A percentile compares a stretch with the other conserved stretches of the same genome.
phyloP scores from a whole-genome alignment of 1,140 invertebrate genomes.

The Drosophila lowei region DNA sequence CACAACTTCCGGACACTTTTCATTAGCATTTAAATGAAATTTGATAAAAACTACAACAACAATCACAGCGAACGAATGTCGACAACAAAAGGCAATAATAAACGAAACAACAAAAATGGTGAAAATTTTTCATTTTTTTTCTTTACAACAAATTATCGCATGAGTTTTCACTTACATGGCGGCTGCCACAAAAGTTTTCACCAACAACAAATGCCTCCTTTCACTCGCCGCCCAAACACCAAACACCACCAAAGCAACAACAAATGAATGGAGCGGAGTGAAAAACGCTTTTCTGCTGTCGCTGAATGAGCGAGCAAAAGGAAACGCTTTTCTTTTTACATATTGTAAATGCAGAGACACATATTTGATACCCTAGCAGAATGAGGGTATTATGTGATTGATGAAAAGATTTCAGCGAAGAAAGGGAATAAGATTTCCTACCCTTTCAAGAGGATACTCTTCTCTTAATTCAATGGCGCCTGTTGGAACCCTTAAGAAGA shows the following conservation, averaged over 20 bases:
- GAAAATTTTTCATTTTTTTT: slow-evolving; percentile 78
- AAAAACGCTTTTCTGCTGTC: slow-evolving; percentile 69
- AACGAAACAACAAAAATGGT: slow-evolving; percentile 59
- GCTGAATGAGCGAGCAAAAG: slow-evolving; percentile 66
- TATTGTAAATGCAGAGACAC: slow-evolving; percentile 10
- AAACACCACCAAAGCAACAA: slow-evolving; percentile 25
- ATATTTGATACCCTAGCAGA: no score
- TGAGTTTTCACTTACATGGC: slow-evolving; percentile 71
- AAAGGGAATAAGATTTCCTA: no score
- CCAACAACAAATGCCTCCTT: slow-evolving; percentile 69
- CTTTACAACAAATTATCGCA: slow-evolving; percentile 81
- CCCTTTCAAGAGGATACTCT: no score
- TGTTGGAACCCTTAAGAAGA: no score
- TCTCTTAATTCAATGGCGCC: no score
- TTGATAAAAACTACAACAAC: slow-evolving; percentile 59
- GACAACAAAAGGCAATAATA: slow-evolving; percentile 38
- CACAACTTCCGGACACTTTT: slow-evolving; percentile 77
- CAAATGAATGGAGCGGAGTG: slow-evolving; percentile 61
- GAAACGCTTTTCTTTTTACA: slow-evolving; percentile 74
- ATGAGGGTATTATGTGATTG: no score
- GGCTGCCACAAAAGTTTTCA: slow-evolving; percentile 53
- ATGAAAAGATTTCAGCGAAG: no score
- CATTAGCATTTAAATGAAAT: slow-evolving; percentile 82
- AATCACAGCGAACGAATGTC: slow-evolving; percentile 13
- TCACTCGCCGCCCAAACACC: slow-evolving; percentile 68